Evolutionary conservation across 2,888 invertebrate genomes (phyloP).

Genomic region (Macrophya alboannulata): DNA sequence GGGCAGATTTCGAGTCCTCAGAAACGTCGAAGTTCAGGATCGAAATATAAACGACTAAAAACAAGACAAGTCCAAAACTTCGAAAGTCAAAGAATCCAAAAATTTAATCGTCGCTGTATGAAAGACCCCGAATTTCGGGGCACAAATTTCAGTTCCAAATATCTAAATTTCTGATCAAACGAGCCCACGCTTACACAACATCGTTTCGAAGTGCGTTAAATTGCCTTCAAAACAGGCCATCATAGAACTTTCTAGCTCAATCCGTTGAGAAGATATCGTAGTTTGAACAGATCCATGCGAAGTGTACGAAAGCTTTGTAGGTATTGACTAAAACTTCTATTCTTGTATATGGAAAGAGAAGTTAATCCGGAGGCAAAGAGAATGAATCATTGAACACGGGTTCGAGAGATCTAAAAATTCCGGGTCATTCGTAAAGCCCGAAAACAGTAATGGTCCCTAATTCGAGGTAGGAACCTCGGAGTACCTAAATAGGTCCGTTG

Average conservation of each 20-base stretch:
- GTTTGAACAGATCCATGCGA: neutral
- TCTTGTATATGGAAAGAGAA: neutral
- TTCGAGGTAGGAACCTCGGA: conserved; percentile 1
- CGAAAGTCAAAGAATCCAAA: too few relatives aligned
- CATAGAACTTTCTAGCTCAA: neutral
- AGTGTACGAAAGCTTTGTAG: neutral
- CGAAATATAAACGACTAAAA: too few relatives aligned
- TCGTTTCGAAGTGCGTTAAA: neutral
- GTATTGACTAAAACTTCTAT: too few relatives aligned
- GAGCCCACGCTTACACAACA: neutral
- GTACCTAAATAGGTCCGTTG: conserved; percentile 47
- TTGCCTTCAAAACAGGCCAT: neutral
- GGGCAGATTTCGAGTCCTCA: too few relatives aligned
- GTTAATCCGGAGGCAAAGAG: neutral
- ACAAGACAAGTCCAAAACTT: too few relatives aligned
- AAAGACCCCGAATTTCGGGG: too few relatives aligned
- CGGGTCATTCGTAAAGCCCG: neutral
- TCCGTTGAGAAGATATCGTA: neutral
- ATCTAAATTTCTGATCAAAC: neutral
- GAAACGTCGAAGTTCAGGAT: too few relatives aligned
- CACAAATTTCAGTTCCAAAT: neutral
- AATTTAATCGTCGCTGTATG: too few relatives aligned
- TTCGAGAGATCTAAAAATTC: neutral
- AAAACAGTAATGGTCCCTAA: conserved; percentile 21
- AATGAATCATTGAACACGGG: neutral